Conservation (phyloP, 2,797 vertebrate species). For the Poeciliopsis infans region DNA sequence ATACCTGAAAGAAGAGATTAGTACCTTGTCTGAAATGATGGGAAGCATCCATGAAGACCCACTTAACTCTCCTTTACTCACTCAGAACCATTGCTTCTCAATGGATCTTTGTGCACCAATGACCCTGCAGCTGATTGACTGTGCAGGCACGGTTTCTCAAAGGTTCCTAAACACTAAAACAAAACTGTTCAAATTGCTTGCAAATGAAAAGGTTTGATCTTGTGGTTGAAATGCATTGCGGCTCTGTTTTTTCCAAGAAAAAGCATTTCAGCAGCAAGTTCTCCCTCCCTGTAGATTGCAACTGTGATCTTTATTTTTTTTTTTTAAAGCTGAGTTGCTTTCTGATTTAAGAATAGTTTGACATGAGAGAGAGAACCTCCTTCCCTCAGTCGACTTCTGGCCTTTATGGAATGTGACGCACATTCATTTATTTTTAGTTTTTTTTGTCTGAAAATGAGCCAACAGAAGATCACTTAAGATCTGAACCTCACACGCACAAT, state of each 20-base stretch:
- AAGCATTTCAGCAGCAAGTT: conserved; percentile 56
- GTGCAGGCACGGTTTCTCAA: conserved; percentile 65
- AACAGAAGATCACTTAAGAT: conserved; percentile 76
- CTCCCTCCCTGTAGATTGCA: conserved; percentile 35
- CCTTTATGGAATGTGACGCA: conserved; percentile 68
- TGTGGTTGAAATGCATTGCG: conserved; percentile 49
- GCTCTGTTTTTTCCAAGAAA: conserved; percentile 30
- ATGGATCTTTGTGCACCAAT: conserved; percentile 48
- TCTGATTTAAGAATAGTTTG: conserved; percentile 48
- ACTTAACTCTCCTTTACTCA: conserved; percentile 42
- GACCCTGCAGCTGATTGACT: conserved; percentile 52
- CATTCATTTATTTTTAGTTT: conserved; percentile 21
- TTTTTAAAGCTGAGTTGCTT: conserved; percentile 40
- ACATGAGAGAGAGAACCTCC: conserved; percentile 49
- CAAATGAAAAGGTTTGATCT: conserved; percentile 41
- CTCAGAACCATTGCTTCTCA: conserved; percentile 58
- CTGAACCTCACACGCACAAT: conserved; percentile 75
- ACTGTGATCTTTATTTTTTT: conserved; percentile 25
- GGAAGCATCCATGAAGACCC: conserved; percentile 52
- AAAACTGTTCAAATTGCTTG: conserved; percentile 47
- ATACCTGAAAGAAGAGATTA: conserved; percentile 58
- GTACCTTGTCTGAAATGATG: conserved; percentile 46
- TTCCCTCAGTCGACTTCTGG: conserved; percentile 68
- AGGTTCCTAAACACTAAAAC: conserved; percentile 63
- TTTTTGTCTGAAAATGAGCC: conserved; percentile 45